Evolutionary conservation across 1,140 invertebrate genomes (phyloP).

Genomic region (Conus betulinus): DNA sequence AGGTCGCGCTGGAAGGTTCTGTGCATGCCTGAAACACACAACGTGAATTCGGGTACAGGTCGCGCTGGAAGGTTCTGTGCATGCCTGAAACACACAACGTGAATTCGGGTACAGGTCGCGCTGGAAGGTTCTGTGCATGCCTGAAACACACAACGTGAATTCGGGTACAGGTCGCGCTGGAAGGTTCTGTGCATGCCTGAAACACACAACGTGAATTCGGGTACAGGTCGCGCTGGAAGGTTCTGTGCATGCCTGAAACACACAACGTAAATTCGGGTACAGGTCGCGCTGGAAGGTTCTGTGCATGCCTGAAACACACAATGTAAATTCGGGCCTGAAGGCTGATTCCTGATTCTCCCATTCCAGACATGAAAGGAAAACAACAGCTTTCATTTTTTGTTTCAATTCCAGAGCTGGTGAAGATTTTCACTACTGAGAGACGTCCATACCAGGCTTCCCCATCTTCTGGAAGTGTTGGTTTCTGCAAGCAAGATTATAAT

Average conservation of each 20-base stretch:
- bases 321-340: conserved; percentile 74
- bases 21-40: conserved; percentile 84
- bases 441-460: too few species aligned
- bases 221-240: conserved; percentile 91
- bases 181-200: conserved; percentile 90
- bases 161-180: conserved; percentile 90
- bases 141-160: conserved; percentile 80
- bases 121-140: conserved; percentile 92
- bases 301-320: conserved; percentile 84
- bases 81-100: conserved; percentile 82
- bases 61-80: conserved; percentile 91
- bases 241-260: conserved; percentile 86
- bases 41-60: conserved; percentile 87
- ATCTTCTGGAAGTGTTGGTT: too few species aligned
- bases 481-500: too few species aligned
- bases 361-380: too few species aligned
- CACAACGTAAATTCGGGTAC: conserved; percentile 82
- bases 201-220: conserved; percentile 79
- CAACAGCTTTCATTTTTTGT: too few species aligned
- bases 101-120: conserved; percentile 90
- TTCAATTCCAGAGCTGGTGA: too few species aligned
- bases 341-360: too few species aligned
- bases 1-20: conserved; percentile 91
- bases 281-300: conserved; percentile 91
- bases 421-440: too few species aligned